phyloP scores from a whole-genome alignment of 2,113 vertebrate genomes.

The Phoxinus phoxinus region DNA sequence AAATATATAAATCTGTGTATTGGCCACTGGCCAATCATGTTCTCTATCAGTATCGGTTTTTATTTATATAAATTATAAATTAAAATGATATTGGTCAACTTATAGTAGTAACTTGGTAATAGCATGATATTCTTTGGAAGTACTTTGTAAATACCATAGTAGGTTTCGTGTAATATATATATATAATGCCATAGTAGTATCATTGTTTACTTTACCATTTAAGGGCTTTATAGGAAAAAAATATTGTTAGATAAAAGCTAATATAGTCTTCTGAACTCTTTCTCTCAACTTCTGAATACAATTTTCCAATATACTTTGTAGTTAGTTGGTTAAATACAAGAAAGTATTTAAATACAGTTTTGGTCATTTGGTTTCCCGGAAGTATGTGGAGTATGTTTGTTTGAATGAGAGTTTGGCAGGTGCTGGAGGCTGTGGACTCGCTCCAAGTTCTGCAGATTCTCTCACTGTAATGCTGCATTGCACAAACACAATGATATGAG shows the following conservation, averaged over 20 bases:
- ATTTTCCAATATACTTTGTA: not conserved
- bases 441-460: slow-evolving; percentile 50
- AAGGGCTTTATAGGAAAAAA: no score
- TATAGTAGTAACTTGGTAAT: not conserved
- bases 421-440: slow-evolving; percentile 57
- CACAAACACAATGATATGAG: slow-evolving; percentile 66
- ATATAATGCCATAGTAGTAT: no score
- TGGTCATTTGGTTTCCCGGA: not conserved
- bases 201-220: no score
- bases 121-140: not conserved
- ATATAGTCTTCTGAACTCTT: not conserved
- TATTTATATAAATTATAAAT: no score
- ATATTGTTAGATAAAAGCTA: not conserved
- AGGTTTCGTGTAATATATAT: no score
- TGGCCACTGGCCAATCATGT: not conserved
- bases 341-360: no score
- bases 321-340: not conserved
- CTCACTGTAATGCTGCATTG: slow-evolving; percentile 58
- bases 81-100: not conserved
- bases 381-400: not conserved
- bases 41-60: not conserved
- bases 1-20: not conserved
- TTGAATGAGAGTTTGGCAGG: slow-evolving; percentile 39
- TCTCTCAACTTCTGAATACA: not conserved
- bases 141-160: not conserved